phyloP scores from a whole-genome alignment of 1,140 invertebrate species.

The Catajapyx aquilonaris region DNA sequence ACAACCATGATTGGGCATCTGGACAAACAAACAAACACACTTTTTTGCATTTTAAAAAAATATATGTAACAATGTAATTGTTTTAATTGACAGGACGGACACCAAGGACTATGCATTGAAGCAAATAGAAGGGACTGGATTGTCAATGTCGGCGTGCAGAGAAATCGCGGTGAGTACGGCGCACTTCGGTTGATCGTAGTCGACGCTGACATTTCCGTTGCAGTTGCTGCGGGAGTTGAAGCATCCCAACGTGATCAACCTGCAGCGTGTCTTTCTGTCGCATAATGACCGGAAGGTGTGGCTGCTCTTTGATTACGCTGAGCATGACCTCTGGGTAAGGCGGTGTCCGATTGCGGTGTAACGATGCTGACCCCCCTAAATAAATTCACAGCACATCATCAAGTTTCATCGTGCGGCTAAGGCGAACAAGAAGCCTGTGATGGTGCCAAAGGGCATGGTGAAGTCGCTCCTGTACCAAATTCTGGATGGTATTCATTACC shows the following conservation, averaged over 20 bases:
- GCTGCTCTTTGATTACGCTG: slow-evolving; percentile 96
- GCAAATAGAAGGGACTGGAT: slow-evolving; percentile 95
- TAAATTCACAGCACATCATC: slow-evolving; percentile 97
- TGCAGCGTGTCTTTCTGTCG: slow-evolving; percentile 93
- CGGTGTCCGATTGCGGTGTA: too few species aligned
- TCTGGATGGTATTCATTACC: slow-evolving; percentile 95
- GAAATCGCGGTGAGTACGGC: slow-evolving; percentile 79
- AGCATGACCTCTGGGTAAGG: slow-evolving; percentile 91
- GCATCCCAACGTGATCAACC: slow-evolving; percentile 92
- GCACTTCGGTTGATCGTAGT: too few species aligned
- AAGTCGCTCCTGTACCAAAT: slow-evolving; percentile 98
- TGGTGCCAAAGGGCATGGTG: slow-evolving; percentile 93
- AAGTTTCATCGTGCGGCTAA: slow-evolving; percentile 98
- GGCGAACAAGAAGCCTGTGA: slow-evolving; percentile 89
- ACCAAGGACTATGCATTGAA: slow-evolving; percentile 91
- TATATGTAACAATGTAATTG: too few species aligned
- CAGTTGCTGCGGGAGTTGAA: slow-evolving; percentile 91
- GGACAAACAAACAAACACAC: too few species aligned
- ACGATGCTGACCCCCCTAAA: too few species aligned
- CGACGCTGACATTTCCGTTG: slow-evolving; percentile 18
- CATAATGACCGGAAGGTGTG: slow-evolving; percentile 95
- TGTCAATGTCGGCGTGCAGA: slow-evolving; percentile 98
- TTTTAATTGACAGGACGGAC: slow-evolving; percentile 41
- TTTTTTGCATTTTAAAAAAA: too few species aligned
- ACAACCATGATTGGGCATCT: too few species aligned